Conservation (phyloP, 2,797 vertebrate species). For the Periparus ater region DNA sequence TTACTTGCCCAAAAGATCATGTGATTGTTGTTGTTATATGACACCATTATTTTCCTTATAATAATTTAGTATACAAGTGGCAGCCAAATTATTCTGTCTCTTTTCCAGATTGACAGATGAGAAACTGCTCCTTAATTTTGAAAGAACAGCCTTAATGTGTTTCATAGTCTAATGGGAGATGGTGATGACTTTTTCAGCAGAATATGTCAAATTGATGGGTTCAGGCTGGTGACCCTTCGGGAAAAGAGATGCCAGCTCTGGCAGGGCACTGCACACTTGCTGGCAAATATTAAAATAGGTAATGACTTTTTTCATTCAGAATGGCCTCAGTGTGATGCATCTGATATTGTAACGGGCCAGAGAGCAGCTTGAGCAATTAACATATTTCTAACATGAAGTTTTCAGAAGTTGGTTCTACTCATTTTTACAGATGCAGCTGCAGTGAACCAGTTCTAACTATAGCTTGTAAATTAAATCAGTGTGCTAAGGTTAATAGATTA, state of each 20-base stretch:
- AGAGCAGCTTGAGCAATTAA: conserved; percentile 36
- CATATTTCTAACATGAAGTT: conserved; percentile 38
- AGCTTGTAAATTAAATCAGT: conserved; percentile 52
- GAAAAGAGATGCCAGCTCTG: conserved; percentile 44
- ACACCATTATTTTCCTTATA: neutral
- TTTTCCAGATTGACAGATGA: conserved; percentile 58
- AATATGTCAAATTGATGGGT: conserved; percentile 52
- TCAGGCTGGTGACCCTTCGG: conserved; percentile 22
- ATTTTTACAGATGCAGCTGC: neutral
- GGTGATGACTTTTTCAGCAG: conserved; percentile 40
- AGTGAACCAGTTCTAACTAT: conserved; percentile 39
- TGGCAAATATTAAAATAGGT: conserved; percentile 51
- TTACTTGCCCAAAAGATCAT: neutral
- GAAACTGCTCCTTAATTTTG: conserved; percentile 53
- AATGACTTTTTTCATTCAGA: neutral
- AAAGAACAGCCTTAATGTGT: conserved; percentile 48
- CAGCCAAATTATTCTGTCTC: conserved; percentile 64
- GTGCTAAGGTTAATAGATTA: conserved; percentile 59
- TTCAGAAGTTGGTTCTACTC: conserved; percentile 3
- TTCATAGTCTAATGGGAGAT: conserved; percentile 7
- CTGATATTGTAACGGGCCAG: neutral
- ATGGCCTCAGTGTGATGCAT: neutral
- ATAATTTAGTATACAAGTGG: conserved; percentile 38
- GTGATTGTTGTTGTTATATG: neutral
- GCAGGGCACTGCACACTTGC: neutral